Percentiles rank a stretch among this genome's conserved stretches.
These are phyloP conservation scores for Trogon melanurus DNA, from an alignment of 2,113 vertebrate genomes.

Conservation along the genomic window DNA sequence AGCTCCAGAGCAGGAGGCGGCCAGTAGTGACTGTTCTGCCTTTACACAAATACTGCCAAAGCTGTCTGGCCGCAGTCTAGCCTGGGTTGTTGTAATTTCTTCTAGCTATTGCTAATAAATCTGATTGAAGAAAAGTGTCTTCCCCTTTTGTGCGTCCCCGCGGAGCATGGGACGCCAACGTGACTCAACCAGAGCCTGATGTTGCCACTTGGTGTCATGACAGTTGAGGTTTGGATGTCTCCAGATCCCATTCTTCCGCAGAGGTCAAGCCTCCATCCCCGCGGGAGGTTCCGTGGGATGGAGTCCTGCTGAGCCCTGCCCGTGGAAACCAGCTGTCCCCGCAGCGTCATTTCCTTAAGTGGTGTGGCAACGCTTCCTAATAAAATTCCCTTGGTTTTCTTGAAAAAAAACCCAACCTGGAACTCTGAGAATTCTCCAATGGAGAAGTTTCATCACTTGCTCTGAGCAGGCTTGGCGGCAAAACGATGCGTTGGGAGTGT, in stretches of 20 bases:
- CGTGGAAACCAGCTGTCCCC: neutral
- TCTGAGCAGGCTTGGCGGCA: neutral
- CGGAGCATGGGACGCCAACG: neutral
- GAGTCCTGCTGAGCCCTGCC: neutral
- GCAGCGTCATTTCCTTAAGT: neutral
- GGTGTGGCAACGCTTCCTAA: neutral
- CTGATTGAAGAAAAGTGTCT: neutral
- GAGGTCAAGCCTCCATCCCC: rapidly evolving
- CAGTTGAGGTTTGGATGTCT: neutral
- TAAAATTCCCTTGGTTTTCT: neutral
- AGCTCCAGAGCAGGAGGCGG: neutral
- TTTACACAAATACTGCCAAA: neutral
- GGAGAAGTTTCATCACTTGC: neutral
- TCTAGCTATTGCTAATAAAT: neutral
- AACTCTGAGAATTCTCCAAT: neutral
- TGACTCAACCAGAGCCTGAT: neutral
- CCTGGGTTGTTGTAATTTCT: neutral
- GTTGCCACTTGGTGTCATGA: neutral
- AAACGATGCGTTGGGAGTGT: neutral
- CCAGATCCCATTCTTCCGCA: rapidly evolving
- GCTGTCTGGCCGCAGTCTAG: neutral
- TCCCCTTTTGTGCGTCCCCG: rapidly evolving
- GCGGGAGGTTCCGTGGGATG: neutral
- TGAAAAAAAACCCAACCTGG: neutral
- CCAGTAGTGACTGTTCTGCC: neutral